phyloP scores from a whole-genome alignment of 2,797 vertebrate species.

The Lates japonicus region DNA sequence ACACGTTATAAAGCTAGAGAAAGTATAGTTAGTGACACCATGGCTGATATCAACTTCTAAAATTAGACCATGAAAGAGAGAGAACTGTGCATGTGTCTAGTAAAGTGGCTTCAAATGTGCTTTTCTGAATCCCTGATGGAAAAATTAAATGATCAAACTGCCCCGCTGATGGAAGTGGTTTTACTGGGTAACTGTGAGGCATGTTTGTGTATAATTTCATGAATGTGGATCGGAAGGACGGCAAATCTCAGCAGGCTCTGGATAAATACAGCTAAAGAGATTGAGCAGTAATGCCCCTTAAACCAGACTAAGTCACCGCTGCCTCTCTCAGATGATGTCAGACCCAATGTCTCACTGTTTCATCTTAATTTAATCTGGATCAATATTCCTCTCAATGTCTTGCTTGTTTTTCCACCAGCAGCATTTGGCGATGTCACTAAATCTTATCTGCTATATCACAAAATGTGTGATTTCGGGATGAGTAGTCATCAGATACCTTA shows the following conservation, averaged over 20 bases:
- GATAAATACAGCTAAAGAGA: slow-evolving; percentile 33
- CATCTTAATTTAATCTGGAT: slow-evolving; percentile 53
- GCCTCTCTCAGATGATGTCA: slow-evolving; percentile 45
- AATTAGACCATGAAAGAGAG: slow-evolving; percentile 11
- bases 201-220: slow-evolving; percentile 10
- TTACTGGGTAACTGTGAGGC: background rate
- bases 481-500: slow-evolving; percentile 7
- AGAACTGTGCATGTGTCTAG: background rate
- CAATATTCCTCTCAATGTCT: slow-evolving; percentile 26
- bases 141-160: background rate
- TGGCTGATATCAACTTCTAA: slow-evolving; percentile 12
- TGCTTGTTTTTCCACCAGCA: slow-evolving; percentile 11
- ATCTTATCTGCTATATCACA: slow-evolving; percentile 23
- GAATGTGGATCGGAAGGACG: slow-evolving; percentile 28
- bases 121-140: background rate
- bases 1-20: background rate
- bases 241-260: slow-evolving; percentile 15
- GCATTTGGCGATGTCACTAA: slow-evolving; percentile 17
- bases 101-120: slow-evolving; percentile 1
- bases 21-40: background rate
- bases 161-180: slow-evolving; percentile 5
- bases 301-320: slow-evolving; percentile 38
- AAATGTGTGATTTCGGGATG: slow-evolving; percentile 19
- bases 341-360: slow-evolving; percentile 43
- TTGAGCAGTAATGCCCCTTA: slow-evolving; percentile 33